Base-by-base conservation (phyloP, 2,113 vertebrate genomes). In the Bothrops jararaca region DNA sequence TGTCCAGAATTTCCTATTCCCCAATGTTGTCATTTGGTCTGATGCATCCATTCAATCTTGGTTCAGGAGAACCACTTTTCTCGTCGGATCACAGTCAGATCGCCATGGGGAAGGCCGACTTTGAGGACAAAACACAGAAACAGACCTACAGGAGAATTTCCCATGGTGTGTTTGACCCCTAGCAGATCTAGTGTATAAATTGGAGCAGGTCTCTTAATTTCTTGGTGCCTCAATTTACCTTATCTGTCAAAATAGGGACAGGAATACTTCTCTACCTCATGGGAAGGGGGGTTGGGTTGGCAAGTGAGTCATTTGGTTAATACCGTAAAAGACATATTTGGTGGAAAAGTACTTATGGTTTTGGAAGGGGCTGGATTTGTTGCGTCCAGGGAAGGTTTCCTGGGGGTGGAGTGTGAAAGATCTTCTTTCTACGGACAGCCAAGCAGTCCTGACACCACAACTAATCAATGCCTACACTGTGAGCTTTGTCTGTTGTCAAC, bases 191-290 rank as follows among this genome's bases (percentile, higher is more conserved):
- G 64, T 94, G 96, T 96, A 92, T 95, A 93, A 96, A 93, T 0
- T 80, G 93, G 95, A 96, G 95, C 96, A 95, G 96, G 96, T 96
- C 97, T 97, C 95, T 95, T 96, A 85, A 92, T 96, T 96, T 96
- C 95, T 95, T 95, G 95, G 96, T 97, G 95, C 97, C 97, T 97
- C 97, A 94, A 91, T 95, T 95, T 91, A 93, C 94, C 94, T 86
- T 95, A 20, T 96, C 95, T 96, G 94, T 97, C 92, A 93, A 93
- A 80, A 10, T 85, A 90, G 94, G 96, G 97, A 92, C 94, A 93
- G 93, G 45, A 89, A 90, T 91, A 91, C 91, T 96, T 42, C 95
- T 96, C 97, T 96, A 97, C 96, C 96, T 97, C 96, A 96, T 92
- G 92, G 96, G 89, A 94, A 80, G 89, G 92, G 90, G 57, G 60